Percentiles rank a stretch among this genome's conserved stretches.
Evolutionary conservation across 1,140 invertebrate genomes (phyloP).

Genomic region (Drosophila rhopaloa): DNA sequence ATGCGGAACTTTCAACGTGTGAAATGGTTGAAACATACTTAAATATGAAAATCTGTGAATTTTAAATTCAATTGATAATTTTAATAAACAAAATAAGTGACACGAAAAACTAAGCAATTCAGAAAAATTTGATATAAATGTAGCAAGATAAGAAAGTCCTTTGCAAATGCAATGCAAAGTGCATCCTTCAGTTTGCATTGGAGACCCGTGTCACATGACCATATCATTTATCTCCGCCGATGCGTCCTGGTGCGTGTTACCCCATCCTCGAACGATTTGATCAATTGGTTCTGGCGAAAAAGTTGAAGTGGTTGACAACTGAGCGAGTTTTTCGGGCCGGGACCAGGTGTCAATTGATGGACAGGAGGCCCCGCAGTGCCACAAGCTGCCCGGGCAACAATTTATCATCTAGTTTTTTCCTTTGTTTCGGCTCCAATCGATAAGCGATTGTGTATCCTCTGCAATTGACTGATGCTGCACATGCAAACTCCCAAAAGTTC

Average conservation of each 20-base stretch:
- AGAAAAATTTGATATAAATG: too few relatives aligned
- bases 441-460: constrained; percentile 31
- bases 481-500: constrained; percentile 70
- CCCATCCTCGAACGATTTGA: constrained; percentile 34
- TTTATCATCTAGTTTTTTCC: constrained; percentile 67
- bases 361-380: constrained; percentile 38
- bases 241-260: constrained; percentile 16
- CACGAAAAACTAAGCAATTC: too few relatives aligned
- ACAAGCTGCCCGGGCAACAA: constrained; percentile 37
- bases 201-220: background rate
- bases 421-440: constrained; percentile 45
- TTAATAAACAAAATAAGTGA: too few relatives aligned
- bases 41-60: too few relatives aligned
- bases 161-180: too few relatives aligned
- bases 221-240: constrained; percentile 16
- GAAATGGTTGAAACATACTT: too few relatives aligned
- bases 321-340: constrained; percentile 25
- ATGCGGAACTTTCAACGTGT: too few relatives aligned
- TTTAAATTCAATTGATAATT: too few relatives aligned
- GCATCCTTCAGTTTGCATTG: background rate
- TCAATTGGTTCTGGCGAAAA: constrained; percentile 48
- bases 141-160: too few relatives aligned
- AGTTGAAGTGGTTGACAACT: constrained; percentile 50
- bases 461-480: constrained; percentile 56
- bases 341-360: constrained; percentile 55